Percentiles rank a stretch among this genome's conserved stretches.
Evolutionary conservation across 2,113 vertebrate genomes (phyloP).

Genomic region (Patagioenas fasciata): DNA sequence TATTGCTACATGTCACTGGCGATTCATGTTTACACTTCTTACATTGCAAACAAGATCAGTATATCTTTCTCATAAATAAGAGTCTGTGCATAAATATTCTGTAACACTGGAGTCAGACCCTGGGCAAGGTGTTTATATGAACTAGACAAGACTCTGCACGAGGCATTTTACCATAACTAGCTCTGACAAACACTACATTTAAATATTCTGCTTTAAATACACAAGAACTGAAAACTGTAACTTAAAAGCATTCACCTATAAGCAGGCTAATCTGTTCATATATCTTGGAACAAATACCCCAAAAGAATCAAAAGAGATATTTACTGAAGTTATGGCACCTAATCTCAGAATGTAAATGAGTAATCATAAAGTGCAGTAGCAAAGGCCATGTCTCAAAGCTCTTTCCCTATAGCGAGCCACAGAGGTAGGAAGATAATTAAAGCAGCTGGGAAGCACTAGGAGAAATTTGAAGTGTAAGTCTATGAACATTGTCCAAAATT

Average conservation of each 20-base stretch:
- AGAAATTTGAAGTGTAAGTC: not conserved
- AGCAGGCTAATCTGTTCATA: not conserved
- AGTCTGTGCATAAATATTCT: not conserved
- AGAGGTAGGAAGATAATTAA: not conserved
- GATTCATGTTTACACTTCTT: not conserved
- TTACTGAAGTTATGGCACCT: not conserved
- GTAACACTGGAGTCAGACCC: not conserved
- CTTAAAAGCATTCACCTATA: not conserved
- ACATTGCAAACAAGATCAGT: not conserved
- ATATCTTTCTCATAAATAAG: not conserved
- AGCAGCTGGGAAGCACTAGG: not conserved
- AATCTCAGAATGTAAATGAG: not conserved
- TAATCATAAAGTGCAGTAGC: not conserved
- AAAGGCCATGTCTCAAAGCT: not conserved
- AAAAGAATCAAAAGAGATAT: not conserved
- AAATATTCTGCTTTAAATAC: not conserved
- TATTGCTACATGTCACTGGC: not conserved
- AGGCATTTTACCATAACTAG: not conserved
- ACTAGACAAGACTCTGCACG: not conserved
- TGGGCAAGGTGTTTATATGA: not conserved
- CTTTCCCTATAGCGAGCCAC: not conserved
- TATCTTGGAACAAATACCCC: not conserved
- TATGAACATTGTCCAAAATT: not conserved
- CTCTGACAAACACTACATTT: not conserved
- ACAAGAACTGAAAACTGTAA: not conserved